Evolutionary conservation across 53 echinoderm and acorn worm species (phyloP), one percentile per base, ranked within the genome.

Genomic region (Actinopyga echinites): DNA sequence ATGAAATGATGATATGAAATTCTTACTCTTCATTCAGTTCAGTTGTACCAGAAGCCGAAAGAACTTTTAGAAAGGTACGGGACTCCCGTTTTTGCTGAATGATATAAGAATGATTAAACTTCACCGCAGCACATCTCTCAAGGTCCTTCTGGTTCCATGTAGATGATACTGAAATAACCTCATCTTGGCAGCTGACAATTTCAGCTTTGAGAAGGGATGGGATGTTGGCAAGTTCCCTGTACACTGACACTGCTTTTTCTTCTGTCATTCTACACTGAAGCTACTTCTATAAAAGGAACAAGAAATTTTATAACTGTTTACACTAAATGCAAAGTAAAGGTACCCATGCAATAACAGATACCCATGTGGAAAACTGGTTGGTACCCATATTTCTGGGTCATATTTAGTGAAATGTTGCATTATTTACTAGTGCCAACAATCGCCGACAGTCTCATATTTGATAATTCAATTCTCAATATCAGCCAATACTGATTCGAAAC

Each of bases 131-230:
- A 4, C 65, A 73, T 57, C 94, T 64, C 82, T 96, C 94, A 75
- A 96, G 64, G 55, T 96, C 97, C 30, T 89, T 65, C 54, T 96
- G 97, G 58, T 87, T 94, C 97, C 97, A 96, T 26, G 89, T 79
- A 36, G 94, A 88, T 29, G 86, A 83, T 32, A 96, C 65, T 22
- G 87, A 82, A 4, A 89, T 49, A 62, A 79, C 52, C 40, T 59
- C 57, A 7, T 80, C 78, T 30, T 61, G 33, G 31, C 64, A 77
- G 71, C 28, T 68, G 19, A 61, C 40, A 8, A 92, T 38, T 33
- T 53, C 32, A 73, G 87, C 92, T 69, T 56, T 74, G 2, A 83
- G 25, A 62, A 93, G 83, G 22, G 86, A 65, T 0, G 95, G 90
- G 4, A 87, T 79, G 30, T 79, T 85, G 12, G 95, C 86, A 85